Conservation (phyloP, 2,113 vertebrate species). For the Poeciliopsis turrubarensis region DNA sequence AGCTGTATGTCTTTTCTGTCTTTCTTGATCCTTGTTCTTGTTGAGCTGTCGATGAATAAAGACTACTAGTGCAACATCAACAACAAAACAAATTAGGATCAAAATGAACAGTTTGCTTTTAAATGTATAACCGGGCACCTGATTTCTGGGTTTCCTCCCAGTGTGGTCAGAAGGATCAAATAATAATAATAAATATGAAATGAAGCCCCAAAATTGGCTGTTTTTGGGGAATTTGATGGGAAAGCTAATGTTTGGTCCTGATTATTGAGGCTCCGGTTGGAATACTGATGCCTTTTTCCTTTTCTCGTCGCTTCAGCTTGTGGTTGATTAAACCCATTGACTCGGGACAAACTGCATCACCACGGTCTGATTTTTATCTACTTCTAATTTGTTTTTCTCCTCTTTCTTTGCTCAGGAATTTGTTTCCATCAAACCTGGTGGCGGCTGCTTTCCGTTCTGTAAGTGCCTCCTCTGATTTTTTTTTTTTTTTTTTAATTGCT, state of each 20-base stretch:
- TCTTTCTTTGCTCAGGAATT: conserved; percentile 83
- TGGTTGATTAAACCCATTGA: neutral
- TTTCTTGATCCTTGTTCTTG: too few species aligned
- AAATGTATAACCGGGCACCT: neutral
- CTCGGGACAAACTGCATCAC: neutral
- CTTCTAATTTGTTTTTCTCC: conserved; percentile 17
- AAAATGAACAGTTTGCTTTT: neutral
- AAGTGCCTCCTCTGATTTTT: conserved; percentile 66
- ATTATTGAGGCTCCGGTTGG: neutral
- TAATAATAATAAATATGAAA: neutral
- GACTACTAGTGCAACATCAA: neutral
- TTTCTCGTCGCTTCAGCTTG: neutral
- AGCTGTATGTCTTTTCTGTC: too few species aligned
- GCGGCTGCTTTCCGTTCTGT: conserved; percentile 92
- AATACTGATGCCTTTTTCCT: neutral
- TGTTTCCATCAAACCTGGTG: conserved; percentile 95
- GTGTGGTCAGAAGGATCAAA: neutral
- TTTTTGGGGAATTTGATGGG: neutral
- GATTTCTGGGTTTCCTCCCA: neutral
- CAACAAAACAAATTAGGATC: neutral
- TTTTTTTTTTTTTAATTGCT: neutral
- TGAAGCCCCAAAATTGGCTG: neutral
- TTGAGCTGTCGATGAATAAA: neutral
- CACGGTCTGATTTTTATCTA: neutral
- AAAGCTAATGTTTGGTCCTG: neutral